These are phyloP conservation scores for Sturmia bella DNA, from an alignment of 2,888 invertebrate genomes.

Conservation along the genomic window DNA sequence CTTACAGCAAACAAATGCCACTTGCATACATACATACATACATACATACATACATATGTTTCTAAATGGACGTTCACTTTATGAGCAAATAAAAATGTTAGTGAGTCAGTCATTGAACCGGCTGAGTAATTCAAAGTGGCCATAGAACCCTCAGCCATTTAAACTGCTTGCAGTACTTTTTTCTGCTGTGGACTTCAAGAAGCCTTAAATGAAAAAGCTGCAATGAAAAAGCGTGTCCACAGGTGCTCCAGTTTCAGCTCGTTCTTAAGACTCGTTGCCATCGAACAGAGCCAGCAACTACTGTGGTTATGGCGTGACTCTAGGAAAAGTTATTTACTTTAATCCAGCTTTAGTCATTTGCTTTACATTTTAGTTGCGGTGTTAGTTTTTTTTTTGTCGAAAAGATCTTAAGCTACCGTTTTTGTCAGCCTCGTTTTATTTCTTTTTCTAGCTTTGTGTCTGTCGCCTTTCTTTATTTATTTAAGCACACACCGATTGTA, in stretches of 20 bases:
- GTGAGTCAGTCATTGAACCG: conserved; percentile 46
- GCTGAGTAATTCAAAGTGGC: not conserved
- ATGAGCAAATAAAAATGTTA: not conserved
- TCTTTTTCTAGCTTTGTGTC: not conserved
- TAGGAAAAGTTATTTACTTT: conserved; percentile 45
- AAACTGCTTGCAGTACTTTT: conserved; percentile 1
- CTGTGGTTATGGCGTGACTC: conserved; percentile 63
- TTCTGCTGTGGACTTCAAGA: conserved; percentile 11
- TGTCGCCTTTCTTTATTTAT: conserved; percentile 8
- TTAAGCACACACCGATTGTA: not conserved
- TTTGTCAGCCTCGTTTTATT: conserved; percentile 3
- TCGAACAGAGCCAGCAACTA: conserved; percentile 45
- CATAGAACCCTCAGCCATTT: conserved; percentile 1
- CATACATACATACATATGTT: too few relatives aligned
- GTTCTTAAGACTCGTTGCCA: conserved; percentile 38
- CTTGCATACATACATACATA: too few relatives aligned
- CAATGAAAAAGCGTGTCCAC: conserved; percentile 51
- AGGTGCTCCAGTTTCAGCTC: conserved; percentile 60
- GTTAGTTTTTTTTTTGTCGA: conserved; percentile 58
- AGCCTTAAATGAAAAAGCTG: conserved; percentile 31
- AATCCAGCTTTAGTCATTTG: conserved; percentile 51
- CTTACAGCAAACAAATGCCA: conserved; percentile 25
- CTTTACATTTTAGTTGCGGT: conserved; percentile 52
- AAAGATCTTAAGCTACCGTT: conserved; percentile 68
- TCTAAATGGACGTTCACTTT: conserved; percentile 69